Conservation (phyloP, 2,113 vertebrate genomes). For the Oncorhynchus clarkii region DNA sequence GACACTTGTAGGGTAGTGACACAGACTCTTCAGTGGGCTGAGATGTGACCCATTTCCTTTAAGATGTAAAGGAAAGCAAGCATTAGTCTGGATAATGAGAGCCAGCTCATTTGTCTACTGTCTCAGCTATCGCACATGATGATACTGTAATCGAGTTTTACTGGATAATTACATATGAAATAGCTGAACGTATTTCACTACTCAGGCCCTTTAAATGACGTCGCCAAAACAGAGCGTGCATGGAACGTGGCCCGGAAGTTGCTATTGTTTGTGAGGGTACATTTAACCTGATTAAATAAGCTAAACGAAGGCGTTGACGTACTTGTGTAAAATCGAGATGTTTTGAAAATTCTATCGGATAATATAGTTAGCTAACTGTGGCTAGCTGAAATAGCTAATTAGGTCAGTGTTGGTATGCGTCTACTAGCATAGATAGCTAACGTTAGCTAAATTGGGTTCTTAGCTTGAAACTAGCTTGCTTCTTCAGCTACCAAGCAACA, state of each 20-base stretch:
- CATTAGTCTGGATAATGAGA: neutral
- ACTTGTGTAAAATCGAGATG: neutral
- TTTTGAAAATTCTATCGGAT: conserved; percentile 41
- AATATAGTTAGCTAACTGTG: neutral
- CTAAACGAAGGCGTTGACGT: neutral
- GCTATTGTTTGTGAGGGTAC: neutral
- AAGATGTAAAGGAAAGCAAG: neutral
- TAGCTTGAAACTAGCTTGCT: neutral
- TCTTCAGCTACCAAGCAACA: conserved; percentile 36
- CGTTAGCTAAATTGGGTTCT: neutral
- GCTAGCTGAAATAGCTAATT: neutral
- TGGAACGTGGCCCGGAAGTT: conserved; percentile 63
- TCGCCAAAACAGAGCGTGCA: conserved; percentile 68
- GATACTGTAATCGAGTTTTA: no score
- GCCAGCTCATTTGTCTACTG: neutral
- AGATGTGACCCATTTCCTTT: neutral
- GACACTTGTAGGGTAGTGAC: neutral
- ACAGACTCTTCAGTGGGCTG: neutral
- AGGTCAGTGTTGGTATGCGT: neutral
- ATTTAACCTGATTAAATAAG: neutral
- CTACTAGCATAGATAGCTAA: neutral
- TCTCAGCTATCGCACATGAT: neutral
- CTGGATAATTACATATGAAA: neutral
- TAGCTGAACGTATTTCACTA: neutral
- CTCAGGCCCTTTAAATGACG: conserved; percentile 64